Percentiles rank a stretch among this genome's conserved stretches.
Conservation (phyloP, 2,888 invertebrate species). For the Phorcus lineatus region DNA sequence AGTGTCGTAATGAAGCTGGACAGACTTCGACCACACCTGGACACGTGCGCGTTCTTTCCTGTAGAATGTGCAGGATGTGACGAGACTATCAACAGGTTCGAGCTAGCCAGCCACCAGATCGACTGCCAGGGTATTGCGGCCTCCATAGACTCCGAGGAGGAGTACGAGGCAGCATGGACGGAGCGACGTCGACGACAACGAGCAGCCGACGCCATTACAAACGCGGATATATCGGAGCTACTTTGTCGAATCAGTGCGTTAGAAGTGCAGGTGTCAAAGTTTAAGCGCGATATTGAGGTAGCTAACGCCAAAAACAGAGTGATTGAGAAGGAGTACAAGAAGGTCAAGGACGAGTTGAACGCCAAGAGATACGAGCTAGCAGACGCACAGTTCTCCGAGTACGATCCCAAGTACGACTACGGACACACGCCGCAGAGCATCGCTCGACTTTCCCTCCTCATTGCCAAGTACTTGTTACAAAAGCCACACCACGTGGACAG, state of each 20-base stretch:
- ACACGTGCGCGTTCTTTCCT: constrained; percentile 59
- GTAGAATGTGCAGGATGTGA: constrained; percentile 70
- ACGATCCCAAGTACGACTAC: constrained; percentile 65
- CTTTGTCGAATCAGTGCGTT: constrained; percentile 62
- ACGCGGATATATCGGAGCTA: constrained; percentile 56
- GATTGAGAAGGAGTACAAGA: constrained; percentile 62
- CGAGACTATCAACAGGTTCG: constrained; percentile 52
- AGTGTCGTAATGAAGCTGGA: constrained; percentile 62
- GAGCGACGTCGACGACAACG: constrained; percentile 25
- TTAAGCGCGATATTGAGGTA: constrained; percentile 65
- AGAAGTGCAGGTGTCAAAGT: constrained; percentile 62
- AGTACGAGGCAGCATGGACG: neutral
- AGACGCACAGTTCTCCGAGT: constrained; percentile 57
- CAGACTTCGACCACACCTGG: constrained; percentile 51
- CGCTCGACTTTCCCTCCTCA: constrained; percentile 62
- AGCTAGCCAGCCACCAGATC: constrained; percentile 67
- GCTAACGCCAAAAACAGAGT: constrained; percentile 64
- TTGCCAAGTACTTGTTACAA: constrained; percentile 60
- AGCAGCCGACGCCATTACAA: constrained; percentile 42
- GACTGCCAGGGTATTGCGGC: constrained; percentile 77
- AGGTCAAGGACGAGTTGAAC: constrained; percentile 62
- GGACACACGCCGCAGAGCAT: constrained; percentile 66
- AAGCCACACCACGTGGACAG: constrained; percentile 66
- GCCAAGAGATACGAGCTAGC: constrained; percentile 53
- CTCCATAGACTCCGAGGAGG: constrained; percentile 55